Base-by-base conservation (phyloP, 2,888 invertebrate genomes). In the Cinara cedri region DNA sequence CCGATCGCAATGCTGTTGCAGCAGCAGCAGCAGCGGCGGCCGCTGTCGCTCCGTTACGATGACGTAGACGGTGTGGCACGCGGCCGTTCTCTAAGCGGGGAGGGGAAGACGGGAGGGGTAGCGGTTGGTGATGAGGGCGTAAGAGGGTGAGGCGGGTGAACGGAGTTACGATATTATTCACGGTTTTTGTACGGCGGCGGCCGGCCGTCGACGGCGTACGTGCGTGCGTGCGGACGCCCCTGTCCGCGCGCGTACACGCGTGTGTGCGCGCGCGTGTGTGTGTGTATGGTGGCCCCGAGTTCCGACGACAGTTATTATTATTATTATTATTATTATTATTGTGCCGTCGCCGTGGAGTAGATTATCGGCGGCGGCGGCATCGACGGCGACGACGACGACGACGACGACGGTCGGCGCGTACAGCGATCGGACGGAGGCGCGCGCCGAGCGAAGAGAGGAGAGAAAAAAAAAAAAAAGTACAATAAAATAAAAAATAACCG, bases 151-250 rank as follows among this genome's bases (percentile, higher is more conserved):
- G 34, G 34, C 6, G 34, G 34, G 6, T 21, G 60, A 26, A 24
- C 10, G 60, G 26, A 26, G 60, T 24, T 26, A 60, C 60, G 26
- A 26, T n/a, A 60, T 60, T 60, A 60, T 60, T 60, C 60, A 60
- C 26, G 60, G 26, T 60, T 60, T 26, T 16, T 60, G 24, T 60
- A 26, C 3, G 60, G 3, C 3, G 60, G 3, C 34, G 34, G 34
- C 34, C 54, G 54, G 6, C 9, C 51, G 51, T 6, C 46, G 46
- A 10, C 10, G 44, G 49, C n/a, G 51, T 24, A 3, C 13, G 57
- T 26, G 26, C 26, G 24, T 14, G 57, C 4, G 57, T 19, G 57
- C 14, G 24, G 2, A 21, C 65, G 46, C 21, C 46, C 19, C 34
- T 34, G 34, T 34, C n/a, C n/a, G 68, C 16, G 26, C 9, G 6